These are phyloP conservation scores for Drosophila subobscura DNA, from an alignment of 1,140 invertebrate species.

Conservation along the genomic window DNA sequence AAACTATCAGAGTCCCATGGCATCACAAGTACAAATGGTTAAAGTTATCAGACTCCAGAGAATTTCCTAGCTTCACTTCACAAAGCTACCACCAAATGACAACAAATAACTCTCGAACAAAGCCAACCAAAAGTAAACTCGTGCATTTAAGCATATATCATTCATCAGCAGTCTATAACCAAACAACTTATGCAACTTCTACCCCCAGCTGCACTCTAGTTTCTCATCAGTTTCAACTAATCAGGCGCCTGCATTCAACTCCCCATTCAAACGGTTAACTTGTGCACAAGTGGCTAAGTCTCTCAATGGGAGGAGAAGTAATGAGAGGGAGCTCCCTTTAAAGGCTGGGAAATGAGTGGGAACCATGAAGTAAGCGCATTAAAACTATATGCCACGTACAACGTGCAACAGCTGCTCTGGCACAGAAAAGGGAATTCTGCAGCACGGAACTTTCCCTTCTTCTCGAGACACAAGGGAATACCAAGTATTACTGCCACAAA, in stretches of 20 bases:
- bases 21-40: too few species aligned
- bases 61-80: too few species aligned
- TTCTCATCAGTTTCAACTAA: not conserved
- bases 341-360: constrained; percentile 3
- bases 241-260: not conserved
- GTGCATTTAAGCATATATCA: not conserved
- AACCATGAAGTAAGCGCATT: constrained; percentile 51
- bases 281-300: not conserved
- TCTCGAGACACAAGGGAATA: not conserved
- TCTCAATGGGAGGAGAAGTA: not conserved
- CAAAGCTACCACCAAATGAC: not conserved
- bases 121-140: not conserved
- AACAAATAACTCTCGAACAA: not conserved
- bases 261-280: constrained; percentile 6
- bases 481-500: too few species aligned
- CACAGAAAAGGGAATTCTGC: constrained; percentile 20
- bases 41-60: too few species aligned
- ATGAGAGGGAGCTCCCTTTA: not conserved
- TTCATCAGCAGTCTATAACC: constrained; percentile 17
- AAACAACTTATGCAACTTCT: not conserved
- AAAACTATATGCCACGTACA: constrained; percentile 29
- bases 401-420: constrained; percentile 55
- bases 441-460: constrained; percentile 8
- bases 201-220: not conserved
- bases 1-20: too few species aligned